Base-by-base conservation (phyloP, 2,888 invertebrate species). In the Arctia plantaginis region DNA sequence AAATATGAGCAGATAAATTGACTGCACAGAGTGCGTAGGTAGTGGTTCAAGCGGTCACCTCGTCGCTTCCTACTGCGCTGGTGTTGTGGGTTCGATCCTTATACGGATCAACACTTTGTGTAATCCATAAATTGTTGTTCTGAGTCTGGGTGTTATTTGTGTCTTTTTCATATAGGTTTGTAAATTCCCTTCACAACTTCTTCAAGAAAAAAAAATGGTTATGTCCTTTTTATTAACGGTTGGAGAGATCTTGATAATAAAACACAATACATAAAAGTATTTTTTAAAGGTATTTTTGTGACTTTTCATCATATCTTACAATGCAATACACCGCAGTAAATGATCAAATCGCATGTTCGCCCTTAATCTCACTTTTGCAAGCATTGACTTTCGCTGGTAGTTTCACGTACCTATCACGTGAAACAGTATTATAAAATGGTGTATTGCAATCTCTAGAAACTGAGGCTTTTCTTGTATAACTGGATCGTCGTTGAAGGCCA, bases 331-430 rank as follows among this genome's bases (percentile, higher is more conserved):
- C 13, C n/a, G 44, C 68, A 72, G 44, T 27, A 72, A 72, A 23
- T 39, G 71, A 27, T 18, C 51, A 27, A 18, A 72, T 30, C 68
- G 66, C 68, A 73, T 44, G 72, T 51, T 73, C 33, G 80, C 85
- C 83, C 83, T 82, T 84, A 82, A 85, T 82, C 39, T 74, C 23
- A 41, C 51, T 62, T 44, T 83, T 81, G 83, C 83, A 83, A 83
- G 85, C 76, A 15, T 62, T 75, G 69, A 81, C 83, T 85, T 77
- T 85, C 81, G 72, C 79, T 75, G 67, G 71, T 75, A 77, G 73
- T 74, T 66, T 74, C 76, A 81, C 70, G 79, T 80, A 80, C 71
- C 75, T 79, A 73, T 77, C 35, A 74, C 70, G 70, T 75, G 75
- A 64, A 71, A 77, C 64, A 73, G 30, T 75, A 73, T 65, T 73